Evolutionary conservation across 2,888 invertebrate genomes (phyloP).

Genomic region (Steinernema carpocapsae): DNA sequence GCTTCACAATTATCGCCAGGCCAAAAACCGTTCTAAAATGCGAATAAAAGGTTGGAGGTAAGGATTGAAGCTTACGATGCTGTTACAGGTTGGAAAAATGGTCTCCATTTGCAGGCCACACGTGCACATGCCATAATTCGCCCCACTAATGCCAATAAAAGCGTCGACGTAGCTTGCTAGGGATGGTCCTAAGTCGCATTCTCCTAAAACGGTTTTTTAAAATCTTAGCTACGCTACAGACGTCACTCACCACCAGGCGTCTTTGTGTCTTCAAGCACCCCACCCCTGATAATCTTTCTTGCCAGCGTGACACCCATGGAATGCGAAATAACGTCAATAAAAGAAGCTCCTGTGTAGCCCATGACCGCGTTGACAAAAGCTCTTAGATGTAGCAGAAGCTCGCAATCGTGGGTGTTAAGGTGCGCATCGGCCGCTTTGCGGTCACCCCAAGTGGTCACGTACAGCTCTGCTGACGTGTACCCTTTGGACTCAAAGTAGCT

Average conservation of each 20-base stretch:
- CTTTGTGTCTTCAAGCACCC: conserved; percentile 45
- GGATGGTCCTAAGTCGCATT: conserved; percentile 51
- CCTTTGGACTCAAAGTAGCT: conserved; percentile 48
- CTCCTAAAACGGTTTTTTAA: not conserved
- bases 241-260: conserved; percentile 36
- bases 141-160: conserved; percentile 58
- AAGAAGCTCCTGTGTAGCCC: conserved; percentile 51
- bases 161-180: conserved; percentile 46
- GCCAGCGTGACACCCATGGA: conserved; percentile 60
- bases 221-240: no score
- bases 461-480: conserved; percentile 53
- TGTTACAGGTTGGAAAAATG: conserved; percentile 51
- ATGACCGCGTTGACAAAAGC: conserved; percentile 56
- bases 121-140: conserved; percentile 56
- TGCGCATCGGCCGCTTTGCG: conserved; percentile 19
- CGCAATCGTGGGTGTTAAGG: conserved; percentile 48
- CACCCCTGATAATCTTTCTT: conserved; percentile 56
- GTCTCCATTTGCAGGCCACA: conserved; percentile 47
- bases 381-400: conserved; percentile 47
- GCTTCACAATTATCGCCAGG: conserved; percentile 48
- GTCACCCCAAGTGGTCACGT: conserved; percentile 61
- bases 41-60: not conserved
- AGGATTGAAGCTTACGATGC: conserved; percentile 6
- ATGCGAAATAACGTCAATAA: conserved; percentile 53
- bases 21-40: conserved; percentile 52